Percentiles rank a stretch among this genome's conserved stretches.
Conservation (phyloP, 2,113 vertebrate species). For the Aplodontia rufa region DNA sequence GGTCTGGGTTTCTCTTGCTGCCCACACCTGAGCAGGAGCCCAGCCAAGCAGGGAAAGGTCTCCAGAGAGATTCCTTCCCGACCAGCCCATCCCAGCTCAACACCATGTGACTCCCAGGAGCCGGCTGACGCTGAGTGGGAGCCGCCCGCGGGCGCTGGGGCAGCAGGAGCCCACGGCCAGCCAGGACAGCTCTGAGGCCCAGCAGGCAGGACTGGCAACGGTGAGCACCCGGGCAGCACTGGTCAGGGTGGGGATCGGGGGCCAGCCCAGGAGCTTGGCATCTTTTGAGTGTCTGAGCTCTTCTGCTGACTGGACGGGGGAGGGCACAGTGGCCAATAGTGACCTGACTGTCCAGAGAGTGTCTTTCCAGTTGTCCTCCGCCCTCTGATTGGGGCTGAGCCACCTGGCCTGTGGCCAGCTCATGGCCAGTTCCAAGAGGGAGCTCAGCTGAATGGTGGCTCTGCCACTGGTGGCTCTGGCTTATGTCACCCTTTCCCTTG, state of each 20-base stretch:
- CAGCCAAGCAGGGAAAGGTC: background rate
- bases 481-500: too few relatives aligned
- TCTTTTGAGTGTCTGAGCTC: background rate
- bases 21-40: background rate
- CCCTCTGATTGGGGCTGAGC: background rate
- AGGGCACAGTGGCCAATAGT: background rate
- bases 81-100: background rate
- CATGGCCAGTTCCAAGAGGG: background rate
- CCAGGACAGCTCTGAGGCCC: background rate
- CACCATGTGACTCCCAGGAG: background rate
- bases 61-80: background rate
- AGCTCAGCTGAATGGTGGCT: background rate
- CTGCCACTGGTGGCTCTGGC: background rate
- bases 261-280: background rate
- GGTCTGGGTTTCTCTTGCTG: background rate
- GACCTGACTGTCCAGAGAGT: background rate
- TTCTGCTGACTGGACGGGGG: background rate
- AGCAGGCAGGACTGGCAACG: background rate
- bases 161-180: background rate
- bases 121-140: background rate
- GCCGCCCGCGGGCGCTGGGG: background rate
- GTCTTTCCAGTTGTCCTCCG: background rate
- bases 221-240: background rate
- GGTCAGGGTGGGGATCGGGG: background rate
- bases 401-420: background rate